Base-by-base conservation (phyloP, 2,888 invertebrate species). In the Drosophila leonis region DNA sequence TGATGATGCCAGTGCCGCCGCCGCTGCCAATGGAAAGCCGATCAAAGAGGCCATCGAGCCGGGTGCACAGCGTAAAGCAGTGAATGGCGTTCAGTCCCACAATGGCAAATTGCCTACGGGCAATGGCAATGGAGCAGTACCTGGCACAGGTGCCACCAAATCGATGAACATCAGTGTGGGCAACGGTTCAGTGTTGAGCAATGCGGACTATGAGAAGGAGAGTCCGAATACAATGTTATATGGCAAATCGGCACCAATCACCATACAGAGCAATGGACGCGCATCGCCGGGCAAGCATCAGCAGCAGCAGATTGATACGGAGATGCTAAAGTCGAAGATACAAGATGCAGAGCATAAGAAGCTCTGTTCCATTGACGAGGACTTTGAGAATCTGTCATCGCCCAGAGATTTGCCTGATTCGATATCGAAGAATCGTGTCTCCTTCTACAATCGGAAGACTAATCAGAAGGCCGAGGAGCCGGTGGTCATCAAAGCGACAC, bases 301-400 rank as follows among this genome's bases (percentile, higher is more conserved):
- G 92, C 95, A 95, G 89, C 95, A 95, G 88, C 95, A 95, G 91
- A 93, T 96, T 75, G 96, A 96, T 91, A 92, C 95, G 65, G 95
- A 96, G 93, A 95, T 96, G 55, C 75, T 92, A 1, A 92, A 91
- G 70, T 84, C 89, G 0, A 92, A 92, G 65, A 92, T 92, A n/a
- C 91, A 92, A 71, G 90, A 90, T 75, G 92, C 90, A 9, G 92
- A 92, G 71, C 87, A 91, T 54, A 92, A 91, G 66, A 81, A 82
- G 15, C 81, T 92, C 9, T 88, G 90, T 7, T 91, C 90, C 9
- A 92, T 92, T 35, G 91, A 92, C 57, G 92, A 92, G 63, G 92
- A 92, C 49, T 91, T 90, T 72, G 90, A 92, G 80, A 90, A 92
- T 83, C 80, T 92, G 1, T 92, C 92, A 4, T 92, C 92, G 39